Percentiles rank a stretch among this genome's conserved stretches.
Conservation (phyloP, 2,888 invertebrate species). For the Zaprionus lineosus region DNA sequence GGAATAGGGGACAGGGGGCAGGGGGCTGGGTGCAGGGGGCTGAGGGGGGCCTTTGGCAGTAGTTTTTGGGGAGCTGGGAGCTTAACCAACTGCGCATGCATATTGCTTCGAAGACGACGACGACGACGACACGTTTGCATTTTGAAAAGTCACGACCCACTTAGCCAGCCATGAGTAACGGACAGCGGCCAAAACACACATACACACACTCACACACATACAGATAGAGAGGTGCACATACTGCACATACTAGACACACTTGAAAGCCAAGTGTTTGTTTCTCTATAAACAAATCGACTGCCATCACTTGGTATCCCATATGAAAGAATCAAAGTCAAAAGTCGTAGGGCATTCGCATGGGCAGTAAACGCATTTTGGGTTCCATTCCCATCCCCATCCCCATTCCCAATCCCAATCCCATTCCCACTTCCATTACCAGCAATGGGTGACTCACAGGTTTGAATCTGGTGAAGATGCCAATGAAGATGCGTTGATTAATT, state of each 20-base stretch:
- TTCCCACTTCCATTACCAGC: slow-evolving; percentile 5
- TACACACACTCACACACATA: slow-evolving; percentile 10
- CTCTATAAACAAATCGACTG: slow-evolving; percentile 68
- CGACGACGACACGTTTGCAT: slow-evolving; percentile 70
- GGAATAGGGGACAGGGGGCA: no score
- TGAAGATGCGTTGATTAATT: slow-evolving; percentile 75
- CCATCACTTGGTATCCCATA: slow-evolving; percentile 26
- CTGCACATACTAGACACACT: slow-evolving; percentile 15
- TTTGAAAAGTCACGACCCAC: slow-evolving; percentile 77
- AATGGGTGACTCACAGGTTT: slow-evolving; percentile 40
- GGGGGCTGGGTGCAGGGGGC: no score
- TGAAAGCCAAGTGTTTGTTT: slow-evolving; percentile 69
- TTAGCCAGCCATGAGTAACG: slow-evolving; percentile 77
- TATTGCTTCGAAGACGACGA: slow-evolving; percentile 49
- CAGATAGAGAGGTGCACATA: slow-evolving; percentile 7
- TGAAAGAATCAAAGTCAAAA: slow-evolving; percentile 41
- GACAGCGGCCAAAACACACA: slow-evolving; percentile 57
- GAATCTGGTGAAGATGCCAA: slow-evolving; percentile 16
- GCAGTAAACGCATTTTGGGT: slow-evolving; percentile 34
- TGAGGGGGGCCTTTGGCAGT: slow-evolving; percentile 2
- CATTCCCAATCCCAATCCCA: slow-evolving; percentile 2
- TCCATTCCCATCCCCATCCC: no score
- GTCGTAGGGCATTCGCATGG: slow-evolving; percentile 3
- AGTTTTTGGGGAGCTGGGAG: slow-evolving; percentile 32
- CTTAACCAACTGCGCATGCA: slow-evolving; percentile 65